Conservation (phyloP, 2,888 invertebrate genomes). For the Eugnorisma glareosa region DNA sequence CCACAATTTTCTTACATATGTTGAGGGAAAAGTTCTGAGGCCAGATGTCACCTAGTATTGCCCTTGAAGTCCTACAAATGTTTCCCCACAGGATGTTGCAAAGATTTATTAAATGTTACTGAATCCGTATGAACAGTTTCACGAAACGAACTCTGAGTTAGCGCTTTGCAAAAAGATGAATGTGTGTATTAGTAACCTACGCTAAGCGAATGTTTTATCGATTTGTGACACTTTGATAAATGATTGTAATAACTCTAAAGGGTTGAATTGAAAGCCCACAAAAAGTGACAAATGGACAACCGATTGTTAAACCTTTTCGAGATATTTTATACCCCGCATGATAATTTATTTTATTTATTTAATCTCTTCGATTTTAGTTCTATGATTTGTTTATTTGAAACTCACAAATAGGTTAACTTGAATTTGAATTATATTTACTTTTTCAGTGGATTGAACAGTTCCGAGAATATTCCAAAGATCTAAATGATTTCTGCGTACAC, state of each 20-base stretch:
- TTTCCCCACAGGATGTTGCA: slow-evolving; percentile 2
- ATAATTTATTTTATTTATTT: neutral
- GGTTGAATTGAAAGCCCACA: neutral
- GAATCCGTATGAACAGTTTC: slow-evolving; percentile 16
- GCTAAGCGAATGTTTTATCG: slow-evolving; percentile 21
- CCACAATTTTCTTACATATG: neutral
- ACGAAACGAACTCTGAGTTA: slow-evolving; percentile 5
- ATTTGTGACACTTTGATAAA: slow-evolving; percentile 17
- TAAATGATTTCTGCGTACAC: neutral
- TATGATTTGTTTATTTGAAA: neutral
- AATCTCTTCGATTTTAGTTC: neutral
- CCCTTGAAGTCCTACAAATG: slow-evolving; percentile 15
- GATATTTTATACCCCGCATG: neutral
- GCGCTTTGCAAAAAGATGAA: slow-evolving; percentile 6
- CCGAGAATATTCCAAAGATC: neutral
- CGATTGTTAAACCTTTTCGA: neutral
- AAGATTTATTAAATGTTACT: slow-evolving; percentile 29
- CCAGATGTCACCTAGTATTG: slow-evolving; percentile 5
- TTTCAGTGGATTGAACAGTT: neutral
- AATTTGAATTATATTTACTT: neutral
- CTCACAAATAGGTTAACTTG: neutral
- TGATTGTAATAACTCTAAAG: slow-evolving; percentile 20
- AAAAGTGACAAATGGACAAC: neutral
- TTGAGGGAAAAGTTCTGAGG: neutral
- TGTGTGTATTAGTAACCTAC: slow-evolving; percentile 12